These are phyloP conservation scores for Struthidea cinerea DNA, from an alignment of 2,113 vertebrate genomes.

Conservation along the genomic window DNA sequence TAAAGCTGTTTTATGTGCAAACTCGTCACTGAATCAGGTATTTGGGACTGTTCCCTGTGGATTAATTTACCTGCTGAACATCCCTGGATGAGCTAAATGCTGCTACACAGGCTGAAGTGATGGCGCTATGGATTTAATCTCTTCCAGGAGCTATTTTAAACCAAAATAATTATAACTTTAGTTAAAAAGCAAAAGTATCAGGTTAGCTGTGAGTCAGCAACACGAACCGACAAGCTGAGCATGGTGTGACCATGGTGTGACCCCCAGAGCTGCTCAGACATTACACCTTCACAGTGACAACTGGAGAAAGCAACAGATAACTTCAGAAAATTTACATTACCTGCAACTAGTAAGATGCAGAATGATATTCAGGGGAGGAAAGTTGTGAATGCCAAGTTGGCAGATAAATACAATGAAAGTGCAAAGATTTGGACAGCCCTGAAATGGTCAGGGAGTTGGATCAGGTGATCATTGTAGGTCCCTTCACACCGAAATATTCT, in stretches of 20 bases:
- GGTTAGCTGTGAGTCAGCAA: background rate
- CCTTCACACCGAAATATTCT: background rate
- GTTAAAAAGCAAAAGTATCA: background rate
- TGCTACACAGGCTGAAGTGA: background rate
- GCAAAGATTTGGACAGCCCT: background rate
- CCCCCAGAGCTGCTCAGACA: background rate
- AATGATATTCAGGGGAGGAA: background rate
- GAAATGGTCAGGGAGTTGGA: background rate
- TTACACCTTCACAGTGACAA: background rate
- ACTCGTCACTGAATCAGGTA: background rate
- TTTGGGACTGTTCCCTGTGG: conserved; percentile 8
- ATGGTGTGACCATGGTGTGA: fast-evolving
- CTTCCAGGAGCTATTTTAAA: background rate
- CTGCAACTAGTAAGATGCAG: background rate
- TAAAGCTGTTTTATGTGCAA: background rate
- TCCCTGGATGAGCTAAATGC: background rate
- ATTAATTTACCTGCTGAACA: conserved; percentile 25
- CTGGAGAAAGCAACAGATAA: fast-evolving
- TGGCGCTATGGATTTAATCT: background rate
- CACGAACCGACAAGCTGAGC: fast-evolving
- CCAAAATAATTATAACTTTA: background rate
- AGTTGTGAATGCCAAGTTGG: fast-evolving
- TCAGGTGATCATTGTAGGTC: background rate
- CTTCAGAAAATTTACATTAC: background rate
- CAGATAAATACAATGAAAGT: background rate